Percentiles rank a stretch among this genome's conserved stretches.
Evolutionary conservation across 2,113 vertebrate species (phyloP).

Genomic region (Anhinga rufa): DNA sequence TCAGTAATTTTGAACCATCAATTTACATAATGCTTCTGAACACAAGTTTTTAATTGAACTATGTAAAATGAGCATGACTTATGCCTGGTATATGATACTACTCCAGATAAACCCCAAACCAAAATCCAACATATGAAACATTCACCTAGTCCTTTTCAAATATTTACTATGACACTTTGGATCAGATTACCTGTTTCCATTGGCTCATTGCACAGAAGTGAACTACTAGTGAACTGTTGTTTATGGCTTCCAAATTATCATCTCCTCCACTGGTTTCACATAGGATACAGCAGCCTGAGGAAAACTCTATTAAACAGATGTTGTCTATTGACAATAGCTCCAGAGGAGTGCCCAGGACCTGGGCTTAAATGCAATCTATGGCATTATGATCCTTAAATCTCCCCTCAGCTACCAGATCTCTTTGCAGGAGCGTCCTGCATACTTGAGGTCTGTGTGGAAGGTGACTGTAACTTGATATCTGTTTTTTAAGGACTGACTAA

Average conservation of each 20-base stretch:
- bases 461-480: neutral
- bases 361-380: neutral
- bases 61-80: neutral
- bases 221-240: neutral
- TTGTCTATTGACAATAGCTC: neutral
- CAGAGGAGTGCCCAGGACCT: neutral
- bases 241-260: neutral
- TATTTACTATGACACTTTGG: neutral
- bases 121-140: neutral
- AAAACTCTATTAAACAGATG: neutral
- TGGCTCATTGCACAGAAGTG: neutral
- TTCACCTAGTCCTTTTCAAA: neutral
- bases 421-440: neutral
- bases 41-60: neutral
- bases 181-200: neutral
- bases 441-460: neutral
- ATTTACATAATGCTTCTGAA: neutral
- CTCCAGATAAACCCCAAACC: neutral
- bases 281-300: neutral
- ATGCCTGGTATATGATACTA: neutral
- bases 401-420: neutral
- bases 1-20: neutral
- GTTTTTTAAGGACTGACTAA: neutral
- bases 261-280: neutral
- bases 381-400: neutral